Percentiles rank a stretch among this genome's conserved stretches.
phyloP scores from a whole-genome alignment of 1,140 invertebrate species.

The Andricus grossulariae region DNA sequence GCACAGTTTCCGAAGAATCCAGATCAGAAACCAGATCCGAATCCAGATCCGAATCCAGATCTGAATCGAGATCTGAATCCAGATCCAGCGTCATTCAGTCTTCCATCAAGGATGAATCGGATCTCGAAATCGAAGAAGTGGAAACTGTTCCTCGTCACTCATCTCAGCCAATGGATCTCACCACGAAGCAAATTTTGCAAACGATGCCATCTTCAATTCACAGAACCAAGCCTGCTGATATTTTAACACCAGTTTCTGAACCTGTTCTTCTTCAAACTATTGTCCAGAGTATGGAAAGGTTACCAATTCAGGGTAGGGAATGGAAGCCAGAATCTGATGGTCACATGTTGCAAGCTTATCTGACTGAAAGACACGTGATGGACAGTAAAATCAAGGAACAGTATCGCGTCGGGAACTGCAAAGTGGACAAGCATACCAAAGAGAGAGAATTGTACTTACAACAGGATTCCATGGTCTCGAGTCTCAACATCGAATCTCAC shows the following conservation, averaged over 20 bases:
- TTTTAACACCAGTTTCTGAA: conserved; percentile 79
- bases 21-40: too few species aligned
- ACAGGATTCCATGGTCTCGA: conserved; percentile 39
- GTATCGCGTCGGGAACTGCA: conserved; percentile 63
- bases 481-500: conserved; percentile 43
- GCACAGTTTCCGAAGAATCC: conserved; percentile 55
- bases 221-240: conserved; percentile 70
- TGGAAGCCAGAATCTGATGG: conserved; percentile 77
- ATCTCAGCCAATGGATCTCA: conserved; percentile 79
- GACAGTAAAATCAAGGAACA: conserved; percentile 85
- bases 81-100: conserved; percentile 61
- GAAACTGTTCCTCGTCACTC: conserved; percentile 38
- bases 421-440: conserved; percentile 54
- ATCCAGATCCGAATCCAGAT: too few species aligned
- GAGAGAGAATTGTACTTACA: conserved; percentile 61
- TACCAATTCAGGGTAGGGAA: conserved; percentile 76
- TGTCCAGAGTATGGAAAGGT: conserved; percentile 80
- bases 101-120: conserved; percentile 57
- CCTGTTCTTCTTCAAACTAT: conserved; percentile 80
- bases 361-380: conserved; percentile 85
- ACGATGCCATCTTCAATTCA: conserved; percentile 57
- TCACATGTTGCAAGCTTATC: conserved; percentile 84
- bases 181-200: conserved; percentile 72
- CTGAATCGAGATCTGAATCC: conserved; percentile 32
- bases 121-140: conserved; percentile 54